Evolutionary conservation across 2,888 invertebrate genomes (phyloP), one percentile per base, ranked within the genome.

Genomic region (Nomada hirtipes): DNA sequence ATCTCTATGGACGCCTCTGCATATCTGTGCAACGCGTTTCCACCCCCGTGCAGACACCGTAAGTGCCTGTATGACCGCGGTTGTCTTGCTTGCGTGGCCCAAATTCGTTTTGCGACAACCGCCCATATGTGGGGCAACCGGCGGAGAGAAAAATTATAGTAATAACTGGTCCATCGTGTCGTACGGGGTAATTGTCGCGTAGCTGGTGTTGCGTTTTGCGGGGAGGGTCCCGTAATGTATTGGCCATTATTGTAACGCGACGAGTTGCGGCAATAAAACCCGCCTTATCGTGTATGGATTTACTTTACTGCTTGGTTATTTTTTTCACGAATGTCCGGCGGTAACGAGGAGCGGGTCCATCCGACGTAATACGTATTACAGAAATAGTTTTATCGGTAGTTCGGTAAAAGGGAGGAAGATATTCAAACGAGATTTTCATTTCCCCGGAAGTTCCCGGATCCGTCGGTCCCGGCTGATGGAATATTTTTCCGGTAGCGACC

Each of bases 11-110:
- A 83, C 81, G 83, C 61, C 74, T 77, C 70, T 47, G 61, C 65
- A 61, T 85, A 79, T 82, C 77, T 60, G 67, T 52, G 77, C 55
- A 63, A 68, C 69, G 70, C 42, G 76, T 79, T 77, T 73, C 78
- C 81, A 67, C 55, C 80, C 82, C 65, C 76, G 47, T 79, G 63
- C 55, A 55, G 50, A 76, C 64, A 53, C 4, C 65, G 64, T 86
- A 88, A 88, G 88, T 86, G 88, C 86, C 86, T 73, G 83, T 83
- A 77, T 76, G 85, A 74, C 64, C 68, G 50, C 74, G 68, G 76
- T 15, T 82, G 69, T 88, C 83, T 86, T 88, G 82, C 80, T 88
- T 74, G 72, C 78, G 72, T 61, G 59, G 7, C 55, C 18, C 74
- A 68, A 36, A 73, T 76, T 77, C 84, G 73, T 80, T 84, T 86